Percentiles rank a stretch among this genome's conserved stretches.
Evolutionary conservation across 2,797 vertebrate species (phyloP).

Genomic region (Alosa sapidissima): DNA sequence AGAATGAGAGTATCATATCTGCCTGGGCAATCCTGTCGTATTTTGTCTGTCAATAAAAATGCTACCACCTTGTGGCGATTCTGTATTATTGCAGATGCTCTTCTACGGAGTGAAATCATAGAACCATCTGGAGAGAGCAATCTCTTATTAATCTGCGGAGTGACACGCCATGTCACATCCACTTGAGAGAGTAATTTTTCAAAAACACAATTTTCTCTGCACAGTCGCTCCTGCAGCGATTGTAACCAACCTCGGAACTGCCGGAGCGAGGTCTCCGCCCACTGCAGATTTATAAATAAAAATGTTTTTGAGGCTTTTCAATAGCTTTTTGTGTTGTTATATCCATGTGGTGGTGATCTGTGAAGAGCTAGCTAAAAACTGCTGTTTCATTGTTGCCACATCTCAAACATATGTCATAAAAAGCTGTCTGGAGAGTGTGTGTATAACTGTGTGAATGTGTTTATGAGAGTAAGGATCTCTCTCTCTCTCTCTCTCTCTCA

Average conservation of each 20-base stretch:
- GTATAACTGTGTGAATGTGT: neutral
- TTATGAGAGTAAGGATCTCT: no score
- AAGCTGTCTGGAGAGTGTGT: constrained; percentile 9
- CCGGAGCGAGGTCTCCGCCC: no score
- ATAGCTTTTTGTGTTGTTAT: neutral
- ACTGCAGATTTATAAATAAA: neutral
- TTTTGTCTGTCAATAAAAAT: neutral
- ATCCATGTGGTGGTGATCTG: neutral
- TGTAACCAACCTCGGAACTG: neutral
- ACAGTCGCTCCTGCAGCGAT: neutral
- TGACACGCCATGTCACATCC: neutral
- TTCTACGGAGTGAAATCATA: neutral
- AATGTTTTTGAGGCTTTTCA: neutral
- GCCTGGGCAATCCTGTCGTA: neutral
- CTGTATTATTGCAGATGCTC: neutral
- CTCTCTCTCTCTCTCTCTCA: no score
- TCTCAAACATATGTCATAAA: neutral
- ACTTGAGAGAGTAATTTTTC: neutral
- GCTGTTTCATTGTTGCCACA: neutral
- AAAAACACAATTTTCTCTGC: constrained; percentile 18
- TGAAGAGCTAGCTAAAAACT: neutral
- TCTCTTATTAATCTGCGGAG: neutral
- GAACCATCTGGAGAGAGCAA: neutral
- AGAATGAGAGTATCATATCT: neutral
- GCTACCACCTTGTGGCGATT: constrained; percentile 13